Base-by-base conservation (phyloP, 2,797 vertebrate genomes). In the Sphaeramia orbicularis region DNA sequence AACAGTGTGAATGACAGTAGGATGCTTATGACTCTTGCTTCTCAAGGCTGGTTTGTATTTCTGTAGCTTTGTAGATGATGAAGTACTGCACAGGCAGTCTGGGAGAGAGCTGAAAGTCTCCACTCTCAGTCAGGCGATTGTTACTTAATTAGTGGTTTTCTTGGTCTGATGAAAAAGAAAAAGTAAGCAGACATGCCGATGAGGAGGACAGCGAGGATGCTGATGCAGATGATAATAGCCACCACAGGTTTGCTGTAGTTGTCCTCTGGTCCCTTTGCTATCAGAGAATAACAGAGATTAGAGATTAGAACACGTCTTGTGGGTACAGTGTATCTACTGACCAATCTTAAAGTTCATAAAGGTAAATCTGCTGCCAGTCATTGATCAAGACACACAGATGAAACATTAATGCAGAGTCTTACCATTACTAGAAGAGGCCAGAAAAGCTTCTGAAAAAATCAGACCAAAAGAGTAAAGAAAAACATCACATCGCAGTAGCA, bases 191-290 rank as follows among this genome's bases (percentile, higher is more conserved):
- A 70, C 80, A 88, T 70, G 42, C 38, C 42, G 0, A 70, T 4
- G 10, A 88, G 47, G 56, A 90, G n/a, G 54, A 89, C 6, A 4
- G 79, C 7, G 2, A 89, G 70, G 58, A 89, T 14, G 41, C 73
- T 41, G 1, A 87, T 57, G 45, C 74, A 81, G 48, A 87, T 24
- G 0, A 89, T 87, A 1, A 87, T 61, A 38, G 78, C 83, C 45
- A 88, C 70, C 57, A 88, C 21, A 0, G 85, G 65, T 7, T 73
- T 47, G 49, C 67, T 86, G 66, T 74, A 67, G 41, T 6, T 50
- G 6, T 2, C 9, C n/a, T 64, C 21, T 8, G 36, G 0, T 0
- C 42, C 0, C 89, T 89, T 77, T 16, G n/a, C 10, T 12, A n/a
- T n/a, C n/a, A n/a, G n/a, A n/a, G n/a, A n/a, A n/a, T n/a, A n/a